phyloP scores from a whole-genome alignment of 2,888 invertebrate species.

The Villa cingulata region DNA sequence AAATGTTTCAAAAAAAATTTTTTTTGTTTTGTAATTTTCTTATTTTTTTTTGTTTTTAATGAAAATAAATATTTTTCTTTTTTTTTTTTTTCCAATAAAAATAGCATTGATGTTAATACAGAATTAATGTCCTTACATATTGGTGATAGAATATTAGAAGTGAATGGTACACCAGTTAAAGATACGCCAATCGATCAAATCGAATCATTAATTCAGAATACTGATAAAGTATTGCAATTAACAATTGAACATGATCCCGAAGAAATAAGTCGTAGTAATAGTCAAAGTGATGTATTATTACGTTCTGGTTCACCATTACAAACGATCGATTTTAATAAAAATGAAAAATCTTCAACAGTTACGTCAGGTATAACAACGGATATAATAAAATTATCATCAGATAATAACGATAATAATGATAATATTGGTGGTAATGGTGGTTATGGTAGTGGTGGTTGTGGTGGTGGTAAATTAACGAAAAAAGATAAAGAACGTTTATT shows the following conservation, averaged over 20 bases:
- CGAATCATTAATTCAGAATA: slow-evolving; percentile 56
- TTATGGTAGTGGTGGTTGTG: slow-evolving; percentile 39
- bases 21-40: too few species aligned
- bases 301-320: slow-evolving; percentile 36
- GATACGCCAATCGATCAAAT: slow-evolving; percentile 67
- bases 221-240: slow-evolving; percentile 62
- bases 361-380: too few species aligned
- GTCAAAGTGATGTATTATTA: slow-evolving; percentile 38
- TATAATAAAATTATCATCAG: slow-evolving; percentile 4
- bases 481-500: slow-evolving; percentile 33
- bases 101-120: slow-evolving; percentile 66
- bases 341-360: not conserved
- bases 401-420: slow-evolving; percentile 18
- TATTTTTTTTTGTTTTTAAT: too few species aligned
- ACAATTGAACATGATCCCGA: slow-evolving; percentile 85
- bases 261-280: slow-evolving; percentile 45
- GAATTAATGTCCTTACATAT: slow-evolving; percentile 75
- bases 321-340: slow-evolving; percentile 13
- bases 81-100: slow-evolving; percentile 10
- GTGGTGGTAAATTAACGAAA: slow-evolving; percentile 34
- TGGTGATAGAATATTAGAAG: slow-evolving; percentile 86
- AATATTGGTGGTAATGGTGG: slow-evolving; percentile 20
- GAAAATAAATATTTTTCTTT: not conserved
- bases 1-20: too few species aligned
- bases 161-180: slow-evolving; percentile 78